Percentiles rank a stretch among this genome's conserved stretches.
Evolutionary conservation across 1,140 invertebrate species (phyloP).

Genomic region (Drosophila sproati): DNA sequence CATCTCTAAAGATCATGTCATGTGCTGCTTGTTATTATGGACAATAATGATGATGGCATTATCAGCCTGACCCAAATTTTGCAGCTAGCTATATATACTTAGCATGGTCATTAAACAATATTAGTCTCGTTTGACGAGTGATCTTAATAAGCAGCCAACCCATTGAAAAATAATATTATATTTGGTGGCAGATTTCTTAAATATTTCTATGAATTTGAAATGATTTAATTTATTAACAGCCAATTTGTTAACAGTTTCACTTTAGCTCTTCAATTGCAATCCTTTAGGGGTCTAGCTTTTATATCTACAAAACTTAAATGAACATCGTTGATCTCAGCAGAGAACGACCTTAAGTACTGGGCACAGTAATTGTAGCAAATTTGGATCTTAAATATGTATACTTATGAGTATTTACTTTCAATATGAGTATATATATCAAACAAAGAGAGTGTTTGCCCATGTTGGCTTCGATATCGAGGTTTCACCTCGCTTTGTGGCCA

Average conservation of each 20-base stretch:
- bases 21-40: slow-evolving; percentile 41
- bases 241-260: no score
- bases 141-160: neutral
- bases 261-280: no score
- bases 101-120: slow-evolving; percentile 5
- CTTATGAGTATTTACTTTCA: neutral
- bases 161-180: neutral
- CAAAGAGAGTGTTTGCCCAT: neutral
- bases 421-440: slow-evolving; percentile 1
- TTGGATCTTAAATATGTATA: slow-evolving; percentile 13
- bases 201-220: no score
- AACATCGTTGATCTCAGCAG: neutral
- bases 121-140: slow-evolving; percentile 1
- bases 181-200: neutral
- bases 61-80: slow-evolving; percentile 41
- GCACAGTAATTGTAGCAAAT: neutral
- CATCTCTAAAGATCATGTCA: slow-evolving; percentile 40
- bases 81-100: neutral
- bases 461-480: slow-evolving; percentile 30
- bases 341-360: neutral
- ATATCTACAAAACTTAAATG: neutral
- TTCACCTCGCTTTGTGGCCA: slow-evolving; percentile 17
- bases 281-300: neutral
- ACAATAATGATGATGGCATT: slow-evolving; percentile 43
- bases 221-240: no score